phyloP scores from a whole-genome alignment of 2,888 invertebrate genomes.

The Coleophora flavipennella region DNA sequence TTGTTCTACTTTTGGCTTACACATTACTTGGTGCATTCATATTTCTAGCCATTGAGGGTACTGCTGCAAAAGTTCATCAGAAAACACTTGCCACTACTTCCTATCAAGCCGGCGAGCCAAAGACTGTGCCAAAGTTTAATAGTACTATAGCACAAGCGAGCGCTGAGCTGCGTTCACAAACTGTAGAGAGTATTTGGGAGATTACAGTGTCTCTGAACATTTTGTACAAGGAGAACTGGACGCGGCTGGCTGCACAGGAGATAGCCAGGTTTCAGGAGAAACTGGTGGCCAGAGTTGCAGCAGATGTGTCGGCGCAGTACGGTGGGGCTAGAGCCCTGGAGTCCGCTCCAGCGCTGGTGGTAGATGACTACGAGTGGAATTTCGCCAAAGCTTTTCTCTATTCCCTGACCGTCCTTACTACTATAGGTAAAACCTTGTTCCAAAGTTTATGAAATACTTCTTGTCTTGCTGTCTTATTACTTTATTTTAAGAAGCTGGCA shows the following conservation, averaged over 20 bases:
- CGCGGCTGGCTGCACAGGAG: constrained; percentile 81
- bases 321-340: constrained; percentile 58
- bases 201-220: constrained; percentile 90
- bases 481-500: too few species aligned
- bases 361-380: constrained; percentile 85
- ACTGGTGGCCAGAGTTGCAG: constrained; percentile 82
- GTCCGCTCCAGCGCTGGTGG: constrained; percentile 49
- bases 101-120: constrained; percentile 52
- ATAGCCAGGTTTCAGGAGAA: constrained; percentile 84
- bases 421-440: constrained; percentile 77
- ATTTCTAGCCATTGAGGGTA: constrained; percentile 87
- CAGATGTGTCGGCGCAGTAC: constrained; percentile 78
- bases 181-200: constrained; percentile 94
- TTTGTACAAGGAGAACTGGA: constrained; percentile 92
- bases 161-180: constrained; percentile 65
- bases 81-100: constrained; percentile 65
- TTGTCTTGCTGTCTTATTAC: too few species aligned
- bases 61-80: constrained; percentile 65
- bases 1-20: constrained; percentile 84
- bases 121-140: constrained; percentile 45
- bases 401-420: constrained; percentile 94
- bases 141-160: constrained; percentile 55
- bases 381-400: constrained; percentile 94
- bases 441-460: too few species aligned
- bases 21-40: constrained; percentile 83